Conservation (phyloP, 2,113 vertebrate genomes). For the Guaruba guarouba region DNA sequence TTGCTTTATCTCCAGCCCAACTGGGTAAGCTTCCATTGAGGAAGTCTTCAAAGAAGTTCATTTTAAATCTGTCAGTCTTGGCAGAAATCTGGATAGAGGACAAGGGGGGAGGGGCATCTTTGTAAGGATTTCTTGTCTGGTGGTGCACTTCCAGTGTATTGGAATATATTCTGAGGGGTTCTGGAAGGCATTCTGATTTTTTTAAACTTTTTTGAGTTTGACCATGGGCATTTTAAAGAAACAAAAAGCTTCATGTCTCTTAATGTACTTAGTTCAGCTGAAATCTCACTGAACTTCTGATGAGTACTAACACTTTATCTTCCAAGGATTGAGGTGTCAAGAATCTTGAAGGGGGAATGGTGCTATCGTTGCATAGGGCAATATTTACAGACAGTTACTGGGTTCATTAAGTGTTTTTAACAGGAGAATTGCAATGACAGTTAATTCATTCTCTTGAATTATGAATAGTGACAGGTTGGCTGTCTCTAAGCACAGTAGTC, state of each 20-base stretch:
- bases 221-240: background rate
- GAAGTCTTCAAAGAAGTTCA: background rate
- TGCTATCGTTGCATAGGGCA: background rate
- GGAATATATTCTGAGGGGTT: background rate
- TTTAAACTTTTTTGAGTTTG: background rate
- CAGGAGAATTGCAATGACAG: background rate
- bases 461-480: too few relatives aligned
- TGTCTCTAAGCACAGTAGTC: background rate
- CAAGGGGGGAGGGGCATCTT: background rate
- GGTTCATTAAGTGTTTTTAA: background rate
- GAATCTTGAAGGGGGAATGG: background rate
- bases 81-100: background rate
- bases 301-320: background rate
- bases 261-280: background rate
- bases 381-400: background rate
- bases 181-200: background rate
- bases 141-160: background rate
- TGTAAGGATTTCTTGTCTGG: background rate
- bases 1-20: background rate
- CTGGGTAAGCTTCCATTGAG: background rate
- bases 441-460: background rate
- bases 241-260: background rate
- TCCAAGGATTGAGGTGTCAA: background rate
- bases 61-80: background rate
- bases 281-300: background rate